A percentile compares a stretch with the other conserved stretches of the same genome.
phyloP scores from a whole-genome alignment of 2,113 vertebrate genomes.

The Emydocephalus ijimae region DNA sequence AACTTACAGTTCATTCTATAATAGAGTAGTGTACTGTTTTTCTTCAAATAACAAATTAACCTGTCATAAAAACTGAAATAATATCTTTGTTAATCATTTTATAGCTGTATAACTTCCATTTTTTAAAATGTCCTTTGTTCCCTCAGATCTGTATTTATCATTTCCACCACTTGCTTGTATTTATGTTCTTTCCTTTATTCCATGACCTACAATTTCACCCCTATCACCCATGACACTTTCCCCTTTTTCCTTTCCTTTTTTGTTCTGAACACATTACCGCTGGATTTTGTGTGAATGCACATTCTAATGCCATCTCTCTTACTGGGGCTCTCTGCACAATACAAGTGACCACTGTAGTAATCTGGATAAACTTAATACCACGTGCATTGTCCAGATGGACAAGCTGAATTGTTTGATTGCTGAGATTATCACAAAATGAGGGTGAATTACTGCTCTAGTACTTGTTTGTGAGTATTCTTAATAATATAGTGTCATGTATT shows the following conservation, averaged over 20 bases:
- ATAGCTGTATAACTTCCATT: neutral
- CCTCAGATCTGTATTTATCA: conserved; percentile 5
- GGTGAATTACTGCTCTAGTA: conserved; percentile 25
- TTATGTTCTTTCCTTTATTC: neutral
- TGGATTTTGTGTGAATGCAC: neutral
- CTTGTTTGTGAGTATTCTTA: conserved; percentile 31
- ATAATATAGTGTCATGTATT: conserved; percentile 26
- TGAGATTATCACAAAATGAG: conserved; percentile 16
- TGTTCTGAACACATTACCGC: neutral
- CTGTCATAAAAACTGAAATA: conserved; percentile 10
- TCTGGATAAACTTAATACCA: neutral
- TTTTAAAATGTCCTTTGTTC: neutral
- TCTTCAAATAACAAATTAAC: neutral
- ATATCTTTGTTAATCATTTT: conserved; percentile 2
- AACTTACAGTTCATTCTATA: neutral
- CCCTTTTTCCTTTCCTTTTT: neutral
- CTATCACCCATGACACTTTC: conserved; percentile 7
- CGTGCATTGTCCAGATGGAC: neutral
- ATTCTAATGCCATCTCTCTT: conserved; percentile 9
- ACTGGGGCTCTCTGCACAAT: conserved; percentile 32
- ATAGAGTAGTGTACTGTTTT: neutral
- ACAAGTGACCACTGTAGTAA: conserved; percentile 13
- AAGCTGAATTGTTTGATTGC: conserved; percentile 6
- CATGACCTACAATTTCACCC: neutral
- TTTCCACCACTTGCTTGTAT: neutral